Evolutionary conservation across 2,113 vertebrate genomes (phyloP), one percentile per base, ranked within the genome.

Genomic region (Dasyornis broadbenti): DNA sequence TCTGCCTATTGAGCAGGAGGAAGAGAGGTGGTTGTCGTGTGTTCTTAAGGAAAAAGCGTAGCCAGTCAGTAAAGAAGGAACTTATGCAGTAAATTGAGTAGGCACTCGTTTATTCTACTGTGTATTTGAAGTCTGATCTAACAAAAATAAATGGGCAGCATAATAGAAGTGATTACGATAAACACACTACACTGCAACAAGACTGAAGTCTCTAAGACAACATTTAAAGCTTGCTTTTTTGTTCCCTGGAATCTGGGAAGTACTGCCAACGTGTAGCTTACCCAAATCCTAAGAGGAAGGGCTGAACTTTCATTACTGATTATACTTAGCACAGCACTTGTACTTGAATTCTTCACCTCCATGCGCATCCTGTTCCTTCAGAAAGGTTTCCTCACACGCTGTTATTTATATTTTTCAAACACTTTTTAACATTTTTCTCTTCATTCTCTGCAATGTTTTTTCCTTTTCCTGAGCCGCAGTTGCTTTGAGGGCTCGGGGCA

Each of bases 381-480:
- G 66, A 90, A 59, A 84, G 37, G 92, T 56, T 97, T 96, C 92
- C 89, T 96, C 93, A 82, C 65, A 89, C 21, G 31, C 88, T 49
- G 89, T 92, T 96, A 96, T 96, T 95, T 92, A 89, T 96, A 91
- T 81, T 94, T 96, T 94, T 73, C 30, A 83, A 93, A 82, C 53
- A 70, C 82, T 84, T 95, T 96, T 22, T 82, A 94, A 57, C 92
- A 54, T 96, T 96, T 69, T 94, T 89, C 83, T 92, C 54, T 94
- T 93, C 93, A 92, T 96, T 97, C 94, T 96, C 85, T 77, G 56
- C 70, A 75, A 45, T 91, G 72, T 94, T 95, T 96, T 89, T 96
- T 96, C 94, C 94, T 95, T 93, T 95, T 96, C 95, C 94, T 94
- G 93, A 91, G 57, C 10, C 49, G 90, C 91, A 96, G 77, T 44